These are phyloP conservation scores for Globodera rostochiensis DNA, from an alignment of 1,140 invertebrate genomes.

Conservation along the genomic window DNA sequence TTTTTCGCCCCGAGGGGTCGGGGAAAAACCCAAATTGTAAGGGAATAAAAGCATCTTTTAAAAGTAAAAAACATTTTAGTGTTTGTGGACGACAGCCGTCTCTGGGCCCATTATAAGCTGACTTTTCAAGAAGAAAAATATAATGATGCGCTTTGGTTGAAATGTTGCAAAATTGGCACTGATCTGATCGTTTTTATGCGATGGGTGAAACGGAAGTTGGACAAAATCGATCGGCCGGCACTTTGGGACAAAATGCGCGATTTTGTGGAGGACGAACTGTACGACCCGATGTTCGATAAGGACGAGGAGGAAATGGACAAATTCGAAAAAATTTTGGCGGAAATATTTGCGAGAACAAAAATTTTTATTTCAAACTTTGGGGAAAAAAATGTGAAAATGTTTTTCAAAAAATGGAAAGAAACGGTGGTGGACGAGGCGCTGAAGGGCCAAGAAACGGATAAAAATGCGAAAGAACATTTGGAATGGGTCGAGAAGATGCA, in stretches of 20 bases:
- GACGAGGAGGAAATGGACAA: not conserved
- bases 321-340: not conserved
- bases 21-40: too few relatives aligned
- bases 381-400: not conserved
- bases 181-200: not conserved
- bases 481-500: not conserved
- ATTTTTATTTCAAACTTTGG: not conserved
- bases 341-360: not conserved
- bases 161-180: not conserved
- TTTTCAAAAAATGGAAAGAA: constrained; percentile 2
- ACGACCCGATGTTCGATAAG: not conserved
- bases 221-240: not conserved
- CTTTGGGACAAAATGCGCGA: not conserved
- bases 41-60: too few relatives aligned
- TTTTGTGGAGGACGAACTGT: not conserved
- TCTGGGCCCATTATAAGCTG: not conserved
- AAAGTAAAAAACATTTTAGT: not conserved
- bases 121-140: not conserved
- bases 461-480: not conserved
- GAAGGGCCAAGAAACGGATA: not conserved
- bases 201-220: not conserved
- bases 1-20: too few relatives aligned
- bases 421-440: not conserved
- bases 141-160: not conserved
- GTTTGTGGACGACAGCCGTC: not conserved